Base-by-base conservation (phyloP, 2,113 vertebrate species). In the Polypterus senegalus region DNA sequence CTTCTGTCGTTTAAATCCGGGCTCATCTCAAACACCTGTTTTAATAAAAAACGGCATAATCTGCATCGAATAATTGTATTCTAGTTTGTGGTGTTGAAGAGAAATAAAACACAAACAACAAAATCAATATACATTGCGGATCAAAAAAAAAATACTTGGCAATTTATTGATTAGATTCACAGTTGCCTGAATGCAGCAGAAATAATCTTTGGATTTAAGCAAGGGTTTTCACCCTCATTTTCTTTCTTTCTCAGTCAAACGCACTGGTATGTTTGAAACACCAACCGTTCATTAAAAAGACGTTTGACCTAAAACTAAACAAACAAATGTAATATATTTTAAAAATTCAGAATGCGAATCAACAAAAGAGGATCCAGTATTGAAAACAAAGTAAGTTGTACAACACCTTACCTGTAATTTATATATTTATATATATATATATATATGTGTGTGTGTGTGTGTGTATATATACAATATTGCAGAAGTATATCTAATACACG, bases 201-300 rank as follows among this genome's bases (percentile, higher is more conserved):
- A 82, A 91, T 92, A 93, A 88, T 97, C 94, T 98, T 98, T 98
- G 92, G 94, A 94, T 89, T 93, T 92, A 80, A 93, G 92, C 92
- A 86, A 86, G 76, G 85, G 76, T 63, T 79, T 83, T 83, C 79
- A 73, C 73, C 86, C 85, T 71, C 81, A 73, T 74, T 70, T 73
- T 79, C 74, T 79, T 71, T 71, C 76, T 82, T 76, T 79, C 78
- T 70, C 80, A 86, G 81, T 79, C 77, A 83, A 73, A 80, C 81
- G 27, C 27, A 27, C 27, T 27, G 27, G 27, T 27, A 72, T 57
- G 78, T 80, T 64, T 68, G 52, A 73, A 80, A 78, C 74, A 71
- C 85, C 80, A 77, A 64, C 83, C 83, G 83, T 88, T 85, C 87
- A 80, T 81, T 71, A 68, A 81, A 27, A 27, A 67, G 77, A 79